Percentiles rank a stretch among this genome's conserved stretches.
Conservation (phyloP, 64 coral and sea anemone genomes). For the Montipora efflorescens region DNA sequence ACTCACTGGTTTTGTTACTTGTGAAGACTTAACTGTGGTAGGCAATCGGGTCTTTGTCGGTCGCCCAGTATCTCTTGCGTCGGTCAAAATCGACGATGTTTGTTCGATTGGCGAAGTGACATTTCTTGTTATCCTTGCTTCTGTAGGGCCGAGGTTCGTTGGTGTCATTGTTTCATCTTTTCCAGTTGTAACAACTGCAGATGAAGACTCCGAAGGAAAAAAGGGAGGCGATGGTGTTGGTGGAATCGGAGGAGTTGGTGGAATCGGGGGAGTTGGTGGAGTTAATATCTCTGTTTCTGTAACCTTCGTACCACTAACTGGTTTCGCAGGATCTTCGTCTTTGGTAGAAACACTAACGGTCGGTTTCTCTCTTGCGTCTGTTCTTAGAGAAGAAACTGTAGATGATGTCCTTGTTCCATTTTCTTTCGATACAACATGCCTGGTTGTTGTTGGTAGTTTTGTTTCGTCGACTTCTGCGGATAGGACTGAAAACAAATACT, state of each 20-base stretch:
- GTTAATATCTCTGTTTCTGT: not conserved
- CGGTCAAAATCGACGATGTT: too few species aligned
- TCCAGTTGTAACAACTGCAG: not conserved
- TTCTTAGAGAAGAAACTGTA: not conserved
- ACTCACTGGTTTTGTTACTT: too few species aligned
- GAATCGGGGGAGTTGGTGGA: not conserved
- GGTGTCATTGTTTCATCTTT: not conserved
- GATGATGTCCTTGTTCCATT: not conserved
- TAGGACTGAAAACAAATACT: not conserved
- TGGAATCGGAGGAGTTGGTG: conserved; percentile 6
- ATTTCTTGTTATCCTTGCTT: not conserved
- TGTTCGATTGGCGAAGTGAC: too few species aligned
- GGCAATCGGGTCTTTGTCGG: too few species aligned
- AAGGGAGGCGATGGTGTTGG: not conserved
- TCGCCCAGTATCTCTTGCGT: too few species aligned
- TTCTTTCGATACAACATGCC: not conserved
- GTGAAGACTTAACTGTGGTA: too few species aligned
- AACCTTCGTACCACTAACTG: not conserved
- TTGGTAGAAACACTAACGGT: not conserved
- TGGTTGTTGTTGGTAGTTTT: not conserved
- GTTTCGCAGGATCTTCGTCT: not conserved
- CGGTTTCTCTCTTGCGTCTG: not conserved
- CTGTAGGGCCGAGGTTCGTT: not conserved
- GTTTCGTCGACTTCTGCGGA: not conserved
- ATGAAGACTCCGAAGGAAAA: not conserved